Percentiles rank a stretch among this genome's conserved stretches.
These are phyloP conservation scores for Isaurus tuberculatus DNA, from an alignment of 92 coral and sea anemone species.

Conservation along the genomic window DNA sequence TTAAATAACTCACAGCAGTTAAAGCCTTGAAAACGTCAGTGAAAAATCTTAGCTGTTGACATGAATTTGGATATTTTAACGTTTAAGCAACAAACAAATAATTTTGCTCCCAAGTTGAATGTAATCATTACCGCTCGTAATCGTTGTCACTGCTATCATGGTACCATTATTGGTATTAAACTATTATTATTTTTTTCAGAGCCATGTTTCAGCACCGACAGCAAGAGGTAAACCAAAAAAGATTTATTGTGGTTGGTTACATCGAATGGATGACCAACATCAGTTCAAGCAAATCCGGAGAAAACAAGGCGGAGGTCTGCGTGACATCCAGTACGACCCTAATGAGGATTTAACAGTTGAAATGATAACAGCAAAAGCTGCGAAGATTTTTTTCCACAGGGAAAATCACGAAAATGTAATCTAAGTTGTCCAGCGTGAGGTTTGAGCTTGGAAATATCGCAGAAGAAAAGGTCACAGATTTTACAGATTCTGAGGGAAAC, in stretches of 20 bases:
- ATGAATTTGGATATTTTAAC: no score
- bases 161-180: not conserved
- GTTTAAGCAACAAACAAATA: no score
- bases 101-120: not conserved
- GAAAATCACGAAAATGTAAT: not conserved
- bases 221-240: not conserved
- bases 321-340: slow-evolving; percentile 9
- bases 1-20: no score
- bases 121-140: not conserved
- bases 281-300: not conserved
- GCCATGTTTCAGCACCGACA: slow-evolving; percentile 12
- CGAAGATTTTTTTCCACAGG: slow-evolving; percentile 19
- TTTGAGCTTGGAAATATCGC: slow-evolving; percentile 4
- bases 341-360: slow-evolving; percentile 5
- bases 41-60: no score
- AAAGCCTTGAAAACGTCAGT: no score
- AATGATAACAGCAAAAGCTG: not conserved
- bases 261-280: slow-evolving; percentile 14
- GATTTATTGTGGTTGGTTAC: slow-evolving; percentile 14
- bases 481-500: slow-evolving; percentile 15
- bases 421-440: slow-evolving; percentile 1
- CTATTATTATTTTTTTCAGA: not conserved
- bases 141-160: not conserved
- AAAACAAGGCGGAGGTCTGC: slow-evolving; percentile 17
- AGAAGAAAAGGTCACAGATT: not conserved